Evolutionary conservation across 2,113 vertebrate genomes (phyloP).

Genomic region (Micronycteris hirsuta): DNA sequence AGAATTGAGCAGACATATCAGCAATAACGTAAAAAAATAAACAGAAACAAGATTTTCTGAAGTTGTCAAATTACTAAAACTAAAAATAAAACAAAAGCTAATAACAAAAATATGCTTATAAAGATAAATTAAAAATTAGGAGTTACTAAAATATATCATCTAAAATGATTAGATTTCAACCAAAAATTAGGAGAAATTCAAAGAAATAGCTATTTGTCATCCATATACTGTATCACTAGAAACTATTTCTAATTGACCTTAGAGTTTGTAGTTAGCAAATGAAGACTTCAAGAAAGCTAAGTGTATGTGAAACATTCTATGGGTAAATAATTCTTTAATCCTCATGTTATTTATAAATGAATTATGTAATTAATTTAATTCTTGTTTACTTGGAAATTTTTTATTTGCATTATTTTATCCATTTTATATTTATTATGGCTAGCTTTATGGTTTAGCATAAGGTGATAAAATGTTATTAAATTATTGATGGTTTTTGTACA

Average conservation of each 20-base stretch:
- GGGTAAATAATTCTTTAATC: not conserved
- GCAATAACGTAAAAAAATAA: not conserved
- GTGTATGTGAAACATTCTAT: not conserved
- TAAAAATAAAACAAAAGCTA: not conserved
- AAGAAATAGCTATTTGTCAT: not conserved
- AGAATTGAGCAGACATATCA: not conserved
- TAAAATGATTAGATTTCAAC: not conserved
- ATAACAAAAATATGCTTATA: not conserved
- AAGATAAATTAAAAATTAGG: not conserved
- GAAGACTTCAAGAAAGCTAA: not conserved
- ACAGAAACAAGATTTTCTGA: not conserved
- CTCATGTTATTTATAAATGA: not conserved
- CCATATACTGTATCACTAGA: not conserved
- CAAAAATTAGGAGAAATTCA: not conserved
- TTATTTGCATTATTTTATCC: not conserved
- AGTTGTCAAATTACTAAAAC: not conserved
- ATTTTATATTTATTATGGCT: not conserved
- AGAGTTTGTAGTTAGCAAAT: not conserved
- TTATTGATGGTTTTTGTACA: not conserved
- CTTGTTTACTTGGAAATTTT: not conserved
- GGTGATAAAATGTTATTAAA: not conserved
- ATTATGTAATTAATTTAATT: not conserved
- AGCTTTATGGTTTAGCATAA: not conserved
- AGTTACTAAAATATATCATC: not conserved
- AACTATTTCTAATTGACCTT: not conserved